A percentile compares a stretch with the other conserved stretches of the same genome.
phyloP scores from a whole-genome alignment of 1,140 invertebrate genomes.

The Drosophila kepulauana region DNA sequence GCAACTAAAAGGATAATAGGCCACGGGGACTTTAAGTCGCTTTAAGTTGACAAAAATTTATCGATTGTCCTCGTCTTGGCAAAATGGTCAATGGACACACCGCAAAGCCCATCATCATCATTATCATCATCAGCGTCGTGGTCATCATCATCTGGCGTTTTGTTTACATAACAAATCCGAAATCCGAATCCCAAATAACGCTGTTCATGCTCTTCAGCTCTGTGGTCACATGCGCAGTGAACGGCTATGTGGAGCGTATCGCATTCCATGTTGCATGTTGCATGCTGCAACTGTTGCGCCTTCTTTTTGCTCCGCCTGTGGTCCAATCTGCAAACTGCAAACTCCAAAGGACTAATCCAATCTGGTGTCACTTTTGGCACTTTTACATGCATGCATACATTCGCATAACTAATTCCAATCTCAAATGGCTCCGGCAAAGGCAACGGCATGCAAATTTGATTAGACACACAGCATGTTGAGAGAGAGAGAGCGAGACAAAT shows the following conservation, averaged over 20 bases:
- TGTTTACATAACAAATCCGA: constrained; percentile 50
- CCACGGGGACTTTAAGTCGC: constrained; percentile 23
- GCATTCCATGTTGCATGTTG: constrained; percentile 37
- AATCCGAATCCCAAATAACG: neutral
- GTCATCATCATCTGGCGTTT: constrained; percentile 18
- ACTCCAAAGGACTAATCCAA: constrained; percentile 31
- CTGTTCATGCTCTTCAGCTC: neutral
- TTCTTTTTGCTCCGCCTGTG: neutral
- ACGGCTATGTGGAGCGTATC: too few relatives aligned
- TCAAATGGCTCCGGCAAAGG: neutral
- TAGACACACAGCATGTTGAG: constrained; percentile 20
- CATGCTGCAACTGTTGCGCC: constrained; percentile 50
- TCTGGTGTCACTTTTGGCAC: constrained; percentile 19
- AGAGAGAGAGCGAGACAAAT: constrained; percentile 25
- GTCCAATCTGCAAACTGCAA: constrained; percentile 9
- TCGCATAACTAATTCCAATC: constrained; percentile 42
- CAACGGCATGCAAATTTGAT: constrained; percentile 28
- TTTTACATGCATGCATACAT: constrained; percentile 13
- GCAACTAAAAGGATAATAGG: constrained; percentile 14
- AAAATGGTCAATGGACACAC: constrained; percentile 9
- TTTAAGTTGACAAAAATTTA: constrained; percentile 26
- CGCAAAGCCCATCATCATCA: constrained; percentile 31
- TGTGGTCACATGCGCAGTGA: constrained; percentile 51
- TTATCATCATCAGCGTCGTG: neutral
- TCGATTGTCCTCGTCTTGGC: constrained; percentile 19